Conservation (phyloP, 2,888 invertebrate species). For the Trachelus stipa region DNA sequence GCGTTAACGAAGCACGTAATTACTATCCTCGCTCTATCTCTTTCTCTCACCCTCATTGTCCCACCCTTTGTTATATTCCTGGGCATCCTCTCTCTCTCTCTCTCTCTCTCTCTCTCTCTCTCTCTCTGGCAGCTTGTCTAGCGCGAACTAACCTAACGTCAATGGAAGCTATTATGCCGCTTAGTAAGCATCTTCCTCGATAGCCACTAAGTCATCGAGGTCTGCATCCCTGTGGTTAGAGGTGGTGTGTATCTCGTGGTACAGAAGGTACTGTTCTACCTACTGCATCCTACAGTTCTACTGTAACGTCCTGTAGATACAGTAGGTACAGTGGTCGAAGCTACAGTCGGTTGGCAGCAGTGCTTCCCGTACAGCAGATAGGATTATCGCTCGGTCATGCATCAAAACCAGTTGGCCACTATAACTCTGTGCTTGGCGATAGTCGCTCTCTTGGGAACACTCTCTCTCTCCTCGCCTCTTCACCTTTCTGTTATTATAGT, state of each 20-base stretch:
- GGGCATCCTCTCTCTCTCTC: background rate
- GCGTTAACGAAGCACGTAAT: constrained; percentile 8
- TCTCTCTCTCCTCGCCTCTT: constrained; percentile 19
- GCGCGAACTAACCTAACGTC: constrained; percentile 1
- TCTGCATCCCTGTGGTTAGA: background rate
- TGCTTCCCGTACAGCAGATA: constrained; percentile 27
- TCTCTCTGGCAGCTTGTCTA: background rate
- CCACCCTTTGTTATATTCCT: background rate
- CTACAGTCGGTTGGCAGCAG: constrained; percentile 8
- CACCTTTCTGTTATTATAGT: constrained; percentile 10
- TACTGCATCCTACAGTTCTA: background rate
- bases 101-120: too few relatives aligned
- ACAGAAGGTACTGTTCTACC: background rate
- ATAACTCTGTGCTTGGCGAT: constrained; percentile 12
- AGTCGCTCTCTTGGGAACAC: constrained; percentile 15
- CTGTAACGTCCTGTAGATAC: constrained; percentile 1
- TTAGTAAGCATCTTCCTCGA: constrained; percentile 18
- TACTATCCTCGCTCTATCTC: background rate
- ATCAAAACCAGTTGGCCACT: constrained; percentile 43
- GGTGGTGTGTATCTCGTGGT: background rate
- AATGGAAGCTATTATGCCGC: constrained; percentile 11
- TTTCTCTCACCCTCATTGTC: background rate
- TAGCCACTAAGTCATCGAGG: constrained; percentile 19
- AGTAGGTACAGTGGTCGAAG: constrained; percentile 12
- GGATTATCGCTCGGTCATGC: constrained; percentile 48